A percentile compares a stretch with the other conserved stretches of the same genome.
These are phyloP conservation scores for Halichondria panicea DNA, from an alignment of 37 sponge, comb jelly and placozoan genomes.

Conservation along the genomic window DNA sequence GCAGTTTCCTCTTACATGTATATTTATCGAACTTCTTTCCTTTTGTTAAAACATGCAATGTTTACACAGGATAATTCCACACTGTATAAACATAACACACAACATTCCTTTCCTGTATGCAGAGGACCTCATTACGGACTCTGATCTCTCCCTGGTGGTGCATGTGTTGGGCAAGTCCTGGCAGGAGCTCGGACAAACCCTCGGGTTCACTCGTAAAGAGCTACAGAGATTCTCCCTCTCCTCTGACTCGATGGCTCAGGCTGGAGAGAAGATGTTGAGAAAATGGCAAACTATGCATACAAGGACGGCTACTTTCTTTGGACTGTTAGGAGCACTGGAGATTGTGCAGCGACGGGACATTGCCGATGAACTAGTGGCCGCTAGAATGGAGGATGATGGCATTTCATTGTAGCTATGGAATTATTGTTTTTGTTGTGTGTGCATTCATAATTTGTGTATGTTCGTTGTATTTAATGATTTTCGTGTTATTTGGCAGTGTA, in stretches of 20 bases:
- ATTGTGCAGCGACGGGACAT: slow-evolving; percentile 62
- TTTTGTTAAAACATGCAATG: too few species aligned
- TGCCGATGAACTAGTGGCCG: slow-evolving; percentile 64
- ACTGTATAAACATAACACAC: too few species aligned
- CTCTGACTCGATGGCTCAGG: slow-evolving; percentile 2
- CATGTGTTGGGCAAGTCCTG: slow-evolving; percentile 38
- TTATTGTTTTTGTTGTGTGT: neutral
- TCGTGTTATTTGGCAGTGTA: neutral
- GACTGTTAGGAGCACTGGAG: slow-evolving; percentile 58
- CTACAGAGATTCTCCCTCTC: slow-evolving; percentile 37
- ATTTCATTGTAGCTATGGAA: slow-evolving; percentile 20
- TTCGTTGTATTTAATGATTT: neutral
- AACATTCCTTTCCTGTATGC: neutral
- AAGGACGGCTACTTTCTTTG: slow-evolving; percentile 46
- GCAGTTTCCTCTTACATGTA: too few species aligned
- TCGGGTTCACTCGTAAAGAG: slow-evolving; percentile 51
- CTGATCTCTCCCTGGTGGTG: slow-evolving; percentile 33
- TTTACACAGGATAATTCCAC: too few species aligned
- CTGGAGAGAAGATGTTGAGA: slow-evolving; percentile 48
- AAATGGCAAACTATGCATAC: slow-evolving; percentile 52
- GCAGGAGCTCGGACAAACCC: slow-evolving; percentile 58
- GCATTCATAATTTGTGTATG: neutral
- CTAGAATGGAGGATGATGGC: slow-evolving; percentile 40
- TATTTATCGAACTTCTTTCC: too few species aligned
- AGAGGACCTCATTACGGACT: slow-evolving; percentile 42